Evolutionary conservation across 2,888 invertebrate species (phyloP), one percentile per base, ranked within the genome.

Genomic region (Muschampia plurimacula): DNA sequence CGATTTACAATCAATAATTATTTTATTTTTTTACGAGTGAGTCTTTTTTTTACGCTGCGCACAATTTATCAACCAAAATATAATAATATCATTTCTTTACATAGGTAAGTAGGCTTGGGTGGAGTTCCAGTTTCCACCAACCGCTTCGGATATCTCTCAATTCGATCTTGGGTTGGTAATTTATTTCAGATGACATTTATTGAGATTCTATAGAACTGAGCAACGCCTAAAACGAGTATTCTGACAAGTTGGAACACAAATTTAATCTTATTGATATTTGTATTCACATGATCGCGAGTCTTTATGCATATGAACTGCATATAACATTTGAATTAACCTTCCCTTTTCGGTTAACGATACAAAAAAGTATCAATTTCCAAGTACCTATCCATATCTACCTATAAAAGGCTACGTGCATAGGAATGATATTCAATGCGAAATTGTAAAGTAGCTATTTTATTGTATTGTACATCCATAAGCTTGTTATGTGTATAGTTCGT

Each of bases 171-270:
- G 69, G 32, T 44, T 60, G 77, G 81, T 89, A 83, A 91, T 91
- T 91, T 89, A 91, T 91, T 87, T 86, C 77, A 81, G 79, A 85
- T 89, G 92, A 90, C 90, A 87, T 90, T 92, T 89, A 92, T 92
- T 86, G 86, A 83, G 82, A 86, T 87, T 85, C 87, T 87, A 88
- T 86, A 82, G 84, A 86, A 78, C 80, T 82, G 80, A 83, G 78
- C 80, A 80, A 83, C 85, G 84, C 84, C 84, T 83, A 82, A 86
- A 87, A 86, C 82, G 81, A 79, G 83, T 85, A 83, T 82, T 79
- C 80, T 79, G 79, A 84, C 84, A 81, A 83, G 79, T 67, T 76
- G 75, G 68, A 75, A 80, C 76, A 77, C 77, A 82, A 83, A 82
- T 82, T 83, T 82, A 80, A 82, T 79, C 75, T 81, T 72, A 72